Base-by-base conservation (phyloP, 2,888 invertebrate genomes). In the Synergus japonicus region DNA sequence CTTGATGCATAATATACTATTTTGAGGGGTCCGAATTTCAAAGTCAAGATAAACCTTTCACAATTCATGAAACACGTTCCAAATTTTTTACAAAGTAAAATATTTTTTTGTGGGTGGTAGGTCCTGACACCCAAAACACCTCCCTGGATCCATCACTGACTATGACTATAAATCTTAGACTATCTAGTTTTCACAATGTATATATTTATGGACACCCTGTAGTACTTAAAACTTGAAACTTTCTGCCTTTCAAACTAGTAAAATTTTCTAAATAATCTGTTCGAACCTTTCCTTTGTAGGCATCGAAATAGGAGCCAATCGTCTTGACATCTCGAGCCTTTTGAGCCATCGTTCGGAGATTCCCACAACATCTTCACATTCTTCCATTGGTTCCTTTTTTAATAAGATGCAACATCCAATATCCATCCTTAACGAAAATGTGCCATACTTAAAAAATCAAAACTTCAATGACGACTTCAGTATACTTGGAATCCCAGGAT, bases 391-490 rank as follows among this genome's bases (percentile, higher is more conserved):
- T 13, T 78, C 82, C 8, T 29, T 82, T 15, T 78, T 67, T 12
- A 66, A n/a, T 29, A 79, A 77, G 76, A 82, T 65, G 22, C 82
- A 82, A 12, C 81, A 83, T 58, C 81, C 84, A 0, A 49, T 87
- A 37, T 83, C 89, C 4, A 78, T 89, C 43, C 69, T 89, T 15
- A 88, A 84, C 66, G 89, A 90, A 4, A 84, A 86, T 5, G 78
- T 88, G 18, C 85, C 89, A 5, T 89, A 88, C 76, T 78, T 89
- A 43, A 89, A 88, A 83, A 87, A 90, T 29, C 13, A 13, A 2
- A 69, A 15, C 37, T 22, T 29, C 4, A 49, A 54, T 9, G 69
- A 73, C 5, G 90, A 90, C n/a, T 80, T 90, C 13, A 83, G 37
- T 37, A 37, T 73, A 8, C n/a, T 73, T 4, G 44, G 12, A 3